Evolutionary conservation across 1,140 invertebrate species (phyloP), one percentile per base, ranked within the genome.

Genomic region (Drosophila subpulchrella): DNA sequence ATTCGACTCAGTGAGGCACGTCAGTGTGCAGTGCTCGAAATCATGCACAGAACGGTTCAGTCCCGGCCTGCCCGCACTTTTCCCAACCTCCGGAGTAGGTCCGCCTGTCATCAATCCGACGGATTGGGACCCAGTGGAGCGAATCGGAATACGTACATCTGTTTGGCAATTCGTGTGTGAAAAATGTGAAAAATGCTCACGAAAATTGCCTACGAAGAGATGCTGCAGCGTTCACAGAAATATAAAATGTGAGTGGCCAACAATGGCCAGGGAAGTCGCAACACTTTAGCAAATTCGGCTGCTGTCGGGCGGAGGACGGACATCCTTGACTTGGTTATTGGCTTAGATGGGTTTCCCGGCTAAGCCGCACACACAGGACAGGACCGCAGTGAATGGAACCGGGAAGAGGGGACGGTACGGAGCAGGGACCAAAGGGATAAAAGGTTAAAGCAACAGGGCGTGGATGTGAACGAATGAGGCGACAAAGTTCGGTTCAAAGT

Each of bases 371-470:
- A 71, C 55, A 66, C 62, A 66, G 66, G 73, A 30, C 38, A 17
- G 24, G 46, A 56, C 74, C 55, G 61, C 68, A 82, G 70, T 54
- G 50, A 73, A 65, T 56, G 30, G 8, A 13, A 10, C 10, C 0
- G 27, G 27, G 61, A 20, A 17, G 32, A 17, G 30, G 13, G 47
- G 59, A 27, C 6, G n/a, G 15, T 1, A 17, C 7, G 3, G 56
- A 55, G 36, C 41, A 34, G 36, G 38, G 50, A 34, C 17, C 47
- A 63, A 74, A 65, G 66, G 81, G 81, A 68, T 73, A 80, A 74
- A 84, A 85, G 81, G 81, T 85, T 85, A 84, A 41, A 54, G 81
- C 59, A 84, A 81, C 76, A 68, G 76, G 76, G 73, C 67, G 58
- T 74, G 41, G 58, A 63, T 62, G 41, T 32, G 38, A 24, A 32